Evolutionary conservation across 2,113 vertebrate genomes (phyloP).

Genomic region (Meriones unguiculatus): DNA sequence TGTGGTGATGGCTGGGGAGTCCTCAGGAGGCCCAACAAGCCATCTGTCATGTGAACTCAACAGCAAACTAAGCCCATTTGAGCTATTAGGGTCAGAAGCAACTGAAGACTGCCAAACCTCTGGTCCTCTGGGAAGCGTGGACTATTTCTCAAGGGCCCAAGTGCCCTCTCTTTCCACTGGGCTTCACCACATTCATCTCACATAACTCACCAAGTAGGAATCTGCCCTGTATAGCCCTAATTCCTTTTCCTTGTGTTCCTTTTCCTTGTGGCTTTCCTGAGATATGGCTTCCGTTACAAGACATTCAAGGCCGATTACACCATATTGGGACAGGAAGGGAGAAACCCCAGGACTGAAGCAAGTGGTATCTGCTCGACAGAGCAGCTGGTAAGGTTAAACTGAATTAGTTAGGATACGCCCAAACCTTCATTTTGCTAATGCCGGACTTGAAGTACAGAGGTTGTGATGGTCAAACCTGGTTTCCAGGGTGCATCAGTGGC

Average conservation of each 20-base stretch:
- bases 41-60: conserved; percentile 58
- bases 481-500: neutral
- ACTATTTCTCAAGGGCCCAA: conserved; percentile 20
- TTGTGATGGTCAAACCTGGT: neutral
- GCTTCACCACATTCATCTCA: conserved; percentile 63
- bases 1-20: conserved; percentile 45
- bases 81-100: neutral
- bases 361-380: neutral
- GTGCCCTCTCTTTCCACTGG: conserved; percentile 36
- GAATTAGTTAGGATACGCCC: neutral
- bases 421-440: neutral
- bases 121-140: neutral
- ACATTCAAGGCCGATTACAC: neutral
- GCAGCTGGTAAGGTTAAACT: neutral
- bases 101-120: conserved; percentile 16
- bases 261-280: conserved; percentile 66
- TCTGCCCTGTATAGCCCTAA: conserved; percentile 55
- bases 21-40: conserved; percentile 43
- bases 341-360: conserved; percentile 1
- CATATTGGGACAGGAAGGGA: neutral
- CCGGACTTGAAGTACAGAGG: neutral
- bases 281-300: conserved; percentile 19
- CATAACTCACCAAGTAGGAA: conserved; percentile 57
- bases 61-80: conserved; percentile 54
- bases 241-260: conserved; percentile 73